A percentile compares a stretch with the other conserved stretches of the same genome.
Conservation (phyloP, 1,140 invertebrate species). For the Drosophila erecta region DNA sequence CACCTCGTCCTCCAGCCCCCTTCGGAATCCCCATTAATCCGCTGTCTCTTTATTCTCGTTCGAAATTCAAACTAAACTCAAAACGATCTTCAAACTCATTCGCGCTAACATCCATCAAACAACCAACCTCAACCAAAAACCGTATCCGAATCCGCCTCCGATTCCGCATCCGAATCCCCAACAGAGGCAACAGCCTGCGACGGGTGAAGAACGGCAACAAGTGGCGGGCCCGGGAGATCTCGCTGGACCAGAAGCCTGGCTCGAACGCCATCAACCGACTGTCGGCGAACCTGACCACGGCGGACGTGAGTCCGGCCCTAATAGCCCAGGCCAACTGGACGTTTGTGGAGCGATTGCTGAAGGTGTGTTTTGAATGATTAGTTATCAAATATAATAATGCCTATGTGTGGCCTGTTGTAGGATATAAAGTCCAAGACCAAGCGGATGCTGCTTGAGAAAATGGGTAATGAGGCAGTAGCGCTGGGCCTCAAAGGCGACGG, state of each 20-base stretch:
- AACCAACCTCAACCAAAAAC: constrained; percentile 27
- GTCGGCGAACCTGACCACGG: constrained; percentile 78
- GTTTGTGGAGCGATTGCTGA: constrained; percentile 98
- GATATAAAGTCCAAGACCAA: constrained; percentile 97
- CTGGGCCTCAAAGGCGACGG: constrained; percentile 90
- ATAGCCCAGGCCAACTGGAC: constrained; percentile 99
- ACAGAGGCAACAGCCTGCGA: constrained; percentile 87
- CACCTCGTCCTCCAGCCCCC: constrained; percentile 6
- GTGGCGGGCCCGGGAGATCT: constrained; percentile 87
- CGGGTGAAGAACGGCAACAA: constrained; percentile 87
- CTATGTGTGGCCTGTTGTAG: constrained; percentile 81
- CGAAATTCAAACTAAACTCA: constrained; percentile 56
- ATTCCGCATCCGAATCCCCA: constrained; percentile 29
- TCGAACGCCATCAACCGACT: constrained; percentile 71
- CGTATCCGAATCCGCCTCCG: constrained; percentile 19
- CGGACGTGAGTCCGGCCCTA: constrained; percentile 86
- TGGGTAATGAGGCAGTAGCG: constrained; percentile 94
- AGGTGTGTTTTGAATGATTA: constrained; percentile 86
- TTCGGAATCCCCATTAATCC: constrained; percentile 57
- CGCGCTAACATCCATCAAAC: constrained; percentile 61
- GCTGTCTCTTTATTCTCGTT: constrained; percentile 58
- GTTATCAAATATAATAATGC: not conserved
- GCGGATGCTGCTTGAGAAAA: constrained; percentile 98
- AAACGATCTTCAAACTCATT: constrained; percentile 57
- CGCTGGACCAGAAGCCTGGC: constrained; percentile 85